Conservation (phyloP, 2,797 vertebrate genomes). For the Acipenser ruthenus region DNA sequence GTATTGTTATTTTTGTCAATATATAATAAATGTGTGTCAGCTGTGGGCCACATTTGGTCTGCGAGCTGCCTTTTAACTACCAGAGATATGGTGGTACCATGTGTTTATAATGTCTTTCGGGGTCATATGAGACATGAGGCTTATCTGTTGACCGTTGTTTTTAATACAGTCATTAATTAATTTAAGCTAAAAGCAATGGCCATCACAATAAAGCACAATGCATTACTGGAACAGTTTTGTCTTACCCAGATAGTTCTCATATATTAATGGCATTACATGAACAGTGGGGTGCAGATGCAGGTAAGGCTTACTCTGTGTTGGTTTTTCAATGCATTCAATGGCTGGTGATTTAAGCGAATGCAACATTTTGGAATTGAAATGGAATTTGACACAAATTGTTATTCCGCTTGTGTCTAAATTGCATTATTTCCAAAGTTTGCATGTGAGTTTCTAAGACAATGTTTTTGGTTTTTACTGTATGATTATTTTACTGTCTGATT, state of each 20-base stretch:
- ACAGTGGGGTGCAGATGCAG: constrained; percentile 40
- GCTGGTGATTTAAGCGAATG: constrained; percentile 38
- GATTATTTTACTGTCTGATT: constrained; percentile 2
- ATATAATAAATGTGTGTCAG: not conserved
- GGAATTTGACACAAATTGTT: constrained; percentile 39
- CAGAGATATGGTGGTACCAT: constrained; percentile 9
- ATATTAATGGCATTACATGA: not conserved
- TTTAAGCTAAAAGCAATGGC: no score
- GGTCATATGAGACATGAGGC: constrained; percentile 3
- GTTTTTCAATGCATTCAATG: constrained; percentile 22
- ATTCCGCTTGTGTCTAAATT: constrained; percentile 38
- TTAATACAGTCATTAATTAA: no score
- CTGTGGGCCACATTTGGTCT: not conserved
- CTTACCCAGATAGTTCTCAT: constrained; percentile 58
- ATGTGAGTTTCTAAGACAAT: constrained; percentile 10
- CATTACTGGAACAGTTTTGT: constrained; percentile 40
- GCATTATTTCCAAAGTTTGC: constrained; percentile 65
- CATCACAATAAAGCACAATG: not conserved
- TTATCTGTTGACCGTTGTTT: no score
- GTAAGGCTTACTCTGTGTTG: constrained; percentile 31
- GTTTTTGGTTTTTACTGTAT: constrained; percentile 15
- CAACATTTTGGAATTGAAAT: constrained; percentile 57
- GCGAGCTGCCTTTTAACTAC: no score
- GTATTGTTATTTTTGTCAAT: no score
- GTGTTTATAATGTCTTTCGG: not conserved